Base-by-base conservation (phyloP, 1,140 invertebrate genomes). In the Apis mellifera region DNA sequence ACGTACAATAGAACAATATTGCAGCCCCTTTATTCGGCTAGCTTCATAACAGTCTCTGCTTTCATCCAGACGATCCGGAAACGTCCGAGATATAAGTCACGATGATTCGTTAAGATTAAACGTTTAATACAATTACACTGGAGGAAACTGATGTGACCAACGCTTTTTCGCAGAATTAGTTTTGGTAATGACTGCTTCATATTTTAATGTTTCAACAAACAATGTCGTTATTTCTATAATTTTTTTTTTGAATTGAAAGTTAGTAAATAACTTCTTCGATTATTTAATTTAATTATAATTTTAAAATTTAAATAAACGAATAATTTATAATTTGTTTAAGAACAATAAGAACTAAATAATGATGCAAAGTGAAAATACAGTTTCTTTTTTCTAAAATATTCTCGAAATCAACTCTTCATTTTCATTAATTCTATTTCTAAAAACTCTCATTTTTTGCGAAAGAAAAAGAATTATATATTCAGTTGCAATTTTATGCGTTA, bases 11-110 rank as follows among this genome's bases (percentile, higher is more conserved):
- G 72, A 64, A 76, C 84, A 77, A 73, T 88, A 88, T 88, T 57
- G 73, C 69, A 59, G 72, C n/a, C 82, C 86, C 86, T 85, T 88
- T 88, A 88, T 85, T 85, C 83, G 80, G 65, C 75, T 26, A 54
- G 83, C 86, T 83, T 88, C 84, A 88, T 88, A 88, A 85, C 84
- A 83, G 79, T 77, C 15, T 72, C 75, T 19, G 42, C 62, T 85
- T 88, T 85, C 77, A 88, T 80, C 73, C 60, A 59, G 26, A 75
- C n/a, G 48, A 23, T 83, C 72, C 65, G 64, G 68, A 32, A 71
- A 75, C 64, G 69, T 78, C 80, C 66, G 73, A 72, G 76, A 65
- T 88, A 83, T 88, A 88, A 85, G 86, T 88, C 86, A 76, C 75
- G 52, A 62, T 72, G 82, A 81, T 87, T 80, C 86, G 81, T 72